phyloP scores from a whole-genome alignment of 1,140 invertebrate species.

The Drosophila sechellia region DNA sequence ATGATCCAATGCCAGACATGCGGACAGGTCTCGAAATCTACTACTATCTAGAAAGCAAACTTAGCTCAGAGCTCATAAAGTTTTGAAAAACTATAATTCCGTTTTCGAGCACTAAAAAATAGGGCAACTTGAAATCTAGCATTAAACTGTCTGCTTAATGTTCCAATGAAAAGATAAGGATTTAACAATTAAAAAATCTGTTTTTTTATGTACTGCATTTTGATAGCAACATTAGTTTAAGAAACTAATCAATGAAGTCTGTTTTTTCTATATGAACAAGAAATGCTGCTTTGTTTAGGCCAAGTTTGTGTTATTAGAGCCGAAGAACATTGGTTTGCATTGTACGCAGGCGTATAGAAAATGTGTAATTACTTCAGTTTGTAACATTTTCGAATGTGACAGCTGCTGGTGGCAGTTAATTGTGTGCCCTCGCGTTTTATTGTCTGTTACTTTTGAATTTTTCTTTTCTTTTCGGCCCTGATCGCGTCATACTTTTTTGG shows the following conservation, averaged over 20 bases:
- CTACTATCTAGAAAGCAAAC: background rate
- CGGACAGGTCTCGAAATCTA: background rate
- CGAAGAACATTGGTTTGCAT: background rate
- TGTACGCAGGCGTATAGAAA: background rate
- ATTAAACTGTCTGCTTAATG: no score
- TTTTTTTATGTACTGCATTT: background rate
- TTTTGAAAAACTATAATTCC: no score
- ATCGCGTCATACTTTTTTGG: constrained; percentile 24
- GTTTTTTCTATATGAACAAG: no score
- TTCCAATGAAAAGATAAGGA: no score
- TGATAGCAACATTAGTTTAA: background rate
- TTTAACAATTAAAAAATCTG: background rate
- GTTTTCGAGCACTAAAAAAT: no score
- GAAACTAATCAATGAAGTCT: background rate
- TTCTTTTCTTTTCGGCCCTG: constrained; percentile 14
- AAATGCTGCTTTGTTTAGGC: no score
- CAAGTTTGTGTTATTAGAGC: background rate
- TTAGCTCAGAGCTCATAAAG: background rate
- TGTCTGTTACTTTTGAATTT: background rate
- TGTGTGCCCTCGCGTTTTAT: background rate
- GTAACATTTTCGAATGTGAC: background rate
- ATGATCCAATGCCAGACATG: constrained; percentile 20
- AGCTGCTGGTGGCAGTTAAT: background rate
- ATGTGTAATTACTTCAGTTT: background rate
- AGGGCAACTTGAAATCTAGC: no score